These are phyloP conservation scores for Cataglyphis rosenhaueri DNA, from an alignment of 2,888 invertebrate genomes.

Conservation along the genomic window DNA sequence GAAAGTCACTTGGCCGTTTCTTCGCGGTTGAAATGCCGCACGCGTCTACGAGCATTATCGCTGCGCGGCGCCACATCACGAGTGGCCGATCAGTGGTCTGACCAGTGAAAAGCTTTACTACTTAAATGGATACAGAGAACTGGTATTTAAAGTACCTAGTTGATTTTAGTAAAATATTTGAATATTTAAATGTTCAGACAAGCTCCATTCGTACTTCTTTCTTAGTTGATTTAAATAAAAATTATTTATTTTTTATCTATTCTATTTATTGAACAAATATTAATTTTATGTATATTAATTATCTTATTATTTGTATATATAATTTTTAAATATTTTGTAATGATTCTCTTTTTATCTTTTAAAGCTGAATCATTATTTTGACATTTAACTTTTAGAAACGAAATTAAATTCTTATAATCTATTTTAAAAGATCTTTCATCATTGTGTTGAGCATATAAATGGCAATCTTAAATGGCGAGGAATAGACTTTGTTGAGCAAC, in stretches of 20 bases:
- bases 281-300: background rate
- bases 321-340: background rate
- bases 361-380: background rate
- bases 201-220: background rate
- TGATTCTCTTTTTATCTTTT: background rate
- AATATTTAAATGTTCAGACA: background rate
- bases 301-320: background rate
- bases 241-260: background rate
- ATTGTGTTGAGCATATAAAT: conserved; percentile 33
- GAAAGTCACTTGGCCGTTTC: conserved; percentile 67
- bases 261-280: background rate
- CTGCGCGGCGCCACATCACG: conserved; percentile 77
- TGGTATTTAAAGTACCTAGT: background rate
- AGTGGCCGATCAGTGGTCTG: conserved; percentile 50
- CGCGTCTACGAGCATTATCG: conserved; percentile 66
- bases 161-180: background rate
- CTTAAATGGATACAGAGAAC: conserved; percentile 44
- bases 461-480: background rate
- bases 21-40: conserved; percentile 51
- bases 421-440: conserved; percentile 6
- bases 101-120: conserved; percentile 61
- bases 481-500: conserved; percentile 52
- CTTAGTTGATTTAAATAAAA: background rate
- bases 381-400: background rate
- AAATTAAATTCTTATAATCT: background rate